Base-by-base conservation (phyloP, 2,113 vertebrate genomes). In the Microtus pennsylvanicus region DNA sequence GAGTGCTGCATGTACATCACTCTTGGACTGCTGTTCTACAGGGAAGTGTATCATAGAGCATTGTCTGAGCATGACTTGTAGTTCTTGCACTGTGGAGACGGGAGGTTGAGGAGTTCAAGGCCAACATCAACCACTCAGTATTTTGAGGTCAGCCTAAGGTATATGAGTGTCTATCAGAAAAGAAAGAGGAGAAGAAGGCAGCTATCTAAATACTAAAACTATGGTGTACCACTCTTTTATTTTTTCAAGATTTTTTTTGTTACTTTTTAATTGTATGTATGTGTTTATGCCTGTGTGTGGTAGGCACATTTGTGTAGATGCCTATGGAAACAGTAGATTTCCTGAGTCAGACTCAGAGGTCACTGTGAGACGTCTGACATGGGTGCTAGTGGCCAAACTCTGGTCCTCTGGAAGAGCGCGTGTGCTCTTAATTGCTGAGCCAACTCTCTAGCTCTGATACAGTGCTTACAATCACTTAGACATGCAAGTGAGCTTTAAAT, bases 11-110 rank as follows among this genome's bases (percentile, higher is more conserved):
- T 55, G 14, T 47, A 2, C 4, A 38, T 87, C 33, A 77, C 58
- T 95, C 92, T 87, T 77, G 92, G 19, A 90, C 70, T 70, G 35
- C 38, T 72, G 0, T 47, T n/a, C 35, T 83, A 83, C 92, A 96
- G 76, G 52, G 19, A 19, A 63, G 1, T 90, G 5, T 87, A 38
- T 87, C 89, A 55, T 33, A 94, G 24, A 67, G 10, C 6, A 47
- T 1, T 47, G 47, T n/a, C 47, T 74, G 47, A 72, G 6, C 33
- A 38, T 30, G 21, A 17, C 22, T 7, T 76, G 1, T n/a, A 38
- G 50, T 30, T 35, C 38, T 21, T 74, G 38, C 21, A n/a, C 33
- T 50, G 55, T 24, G 30, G 33, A 86, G 58, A 13, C 42, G 65
- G 55, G 55, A 45, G 58, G 19, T 67, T 89, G 72, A 76, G 28